Evolutionary conservation across 2,888 invertebrate genomes (phyloP), one percentile per base, ranked within the genome.

Genomic region (Steinernema carpocapsae): DNA sequence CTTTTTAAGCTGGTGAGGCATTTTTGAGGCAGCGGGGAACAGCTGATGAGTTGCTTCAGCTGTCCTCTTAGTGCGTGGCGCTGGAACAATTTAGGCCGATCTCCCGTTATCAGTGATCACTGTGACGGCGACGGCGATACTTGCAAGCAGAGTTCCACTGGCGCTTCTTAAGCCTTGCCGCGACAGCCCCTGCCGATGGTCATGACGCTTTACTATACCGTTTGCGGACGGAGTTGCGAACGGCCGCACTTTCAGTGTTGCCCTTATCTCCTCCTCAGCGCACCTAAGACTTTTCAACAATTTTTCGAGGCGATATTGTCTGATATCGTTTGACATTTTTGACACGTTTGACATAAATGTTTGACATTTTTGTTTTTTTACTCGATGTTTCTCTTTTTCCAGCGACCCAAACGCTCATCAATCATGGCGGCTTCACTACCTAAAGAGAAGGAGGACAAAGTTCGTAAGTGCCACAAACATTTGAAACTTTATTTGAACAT

Each of bases 71-170:
- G 64, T 32, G 29, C 64, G 64, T 64, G 32, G 64, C 37, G 64
- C 32, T 29, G 6, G 2, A 1, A 32, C 64, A 32, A 32, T 29
- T 64, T 64, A 64, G 64, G 64, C 64, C 64, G 64, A 64, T 64
- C 64, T 64, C 32, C 37, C 10, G 64, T 64, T 64, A 64, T 64
- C 64, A 64, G 64, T 64, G 64, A 64, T 64, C 64, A 64, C 32
- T 32, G 64, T 32, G 29, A 64, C 37, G n/a, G n/a, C n/a, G n/a
- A 37, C 37, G 37, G 7, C 64, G 64, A 64, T 32, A 64, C 64
- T 64, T 64, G 64, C 64, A 64, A 48, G 64, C 64, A 37, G 64
- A 32, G 37, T 64, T 64, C 29, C 64, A 14, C 19, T 64, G 10
- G 64, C 64, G 64, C 29, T 64, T 64, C 26, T 37, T 32, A 64